Conservation (phyloP, 1,140 invertebrate genomes). For the Acyrthosiphon pisum region DNA sequence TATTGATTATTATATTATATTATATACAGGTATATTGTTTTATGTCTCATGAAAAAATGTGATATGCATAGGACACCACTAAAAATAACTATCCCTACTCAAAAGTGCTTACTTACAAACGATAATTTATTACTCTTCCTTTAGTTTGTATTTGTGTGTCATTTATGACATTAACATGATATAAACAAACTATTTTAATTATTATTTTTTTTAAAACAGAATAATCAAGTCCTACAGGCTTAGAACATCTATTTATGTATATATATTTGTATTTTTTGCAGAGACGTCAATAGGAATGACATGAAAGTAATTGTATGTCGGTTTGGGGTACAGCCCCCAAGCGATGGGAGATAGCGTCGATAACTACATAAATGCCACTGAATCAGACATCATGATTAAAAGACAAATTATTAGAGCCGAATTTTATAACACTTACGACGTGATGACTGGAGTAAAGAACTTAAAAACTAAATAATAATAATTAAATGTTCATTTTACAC, state of each 20-base stretch:
- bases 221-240: too few species aligned
- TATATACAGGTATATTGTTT: neutral
- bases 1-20: conserved; percentile 5
- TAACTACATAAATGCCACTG: conserved; percentile 52
- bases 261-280: neutral
- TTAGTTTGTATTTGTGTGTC: too few species aligned
- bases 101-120: too few species aligned
- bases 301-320: conserved; percentile 50
- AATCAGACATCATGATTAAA: conserved; percentile 55
- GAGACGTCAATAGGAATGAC: conserved; percentile 51
- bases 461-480: neutral
- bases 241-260: neutral
- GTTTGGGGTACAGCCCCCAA: conserved; percentile 51
- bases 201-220: too few species aligned
- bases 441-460: conserved; percentile 78
- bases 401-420: conserved; percentile 66
- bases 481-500: neutral
- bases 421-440: conserved; percentile 89
- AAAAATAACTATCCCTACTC: neutral
- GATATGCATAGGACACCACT: neutral
- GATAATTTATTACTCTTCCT: too few species aligned
- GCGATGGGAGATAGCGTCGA: conserved; percentile 53
- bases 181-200: too few species aligned
- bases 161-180: too few species aligned
- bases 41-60: neutral